A percentile compares a stretch with the other conserved stretches of the same genome.
phyloP scores from a whole-genome alignment of 2,113 vertebrate species.

The Empidonax traillii region DNA sequence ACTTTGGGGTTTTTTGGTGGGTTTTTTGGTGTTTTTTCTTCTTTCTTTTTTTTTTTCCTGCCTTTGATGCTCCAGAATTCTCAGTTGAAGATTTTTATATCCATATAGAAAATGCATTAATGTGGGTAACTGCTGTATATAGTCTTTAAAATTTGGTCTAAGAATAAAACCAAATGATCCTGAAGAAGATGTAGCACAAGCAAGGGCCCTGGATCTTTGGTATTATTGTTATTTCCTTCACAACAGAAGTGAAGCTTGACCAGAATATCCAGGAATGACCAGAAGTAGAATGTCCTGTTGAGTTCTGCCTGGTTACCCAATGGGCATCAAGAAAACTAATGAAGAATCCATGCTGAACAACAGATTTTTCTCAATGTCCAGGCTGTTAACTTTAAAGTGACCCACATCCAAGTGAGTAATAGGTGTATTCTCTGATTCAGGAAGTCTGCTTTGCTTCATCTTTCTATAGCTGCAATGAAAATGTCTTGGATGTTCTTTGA shows the following conservation, averaged over 20 bases:
- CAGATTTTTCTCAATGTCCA: slow-evolving; percentile 63
- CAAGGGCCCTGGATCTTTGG: slow-evolving; percentile 57
- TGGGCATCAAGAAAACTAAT: slow-evolving; percentile 59
- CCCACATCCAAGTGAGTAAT: slow-evolving; percentile 66
- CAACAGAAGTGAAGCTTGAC: slow-evolving; percentile 67
- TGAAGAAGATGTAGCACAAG: slow-evolving; percentile 21
- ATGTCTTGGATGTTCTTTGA: slow-evolving; percentile 43
- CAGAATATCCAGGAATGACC: slow-evolving; percentile 63
- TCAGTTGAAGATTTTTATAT: neutral
- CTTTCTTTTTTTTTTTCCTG: neutral
- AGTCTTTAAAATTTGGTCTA: neutral
- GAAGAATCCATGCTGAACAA: slow-evolving; percentile 64
- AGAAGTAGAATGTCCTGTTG: slow-evolving; percentile 64
- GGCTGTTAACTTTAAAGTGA: slow-evolving; percentile 66
- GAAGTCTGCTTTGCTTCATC: slow-evolving; percentile 57
- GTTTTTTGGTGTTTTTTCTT: neutral
- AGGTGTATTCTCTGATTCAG: slow-evolving; percentile 59
- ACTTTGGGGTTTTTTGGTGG: rapidly evolving
- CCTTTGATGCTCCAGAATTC: neutral
- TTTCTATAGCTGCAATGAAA: slow-evolving; percentile 50
- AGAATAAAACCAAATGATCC: slow-evolving; percentile 51
- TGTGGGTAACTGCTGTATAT: neutral
- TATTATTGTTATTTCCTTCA: slow-evolving; percentile 69
- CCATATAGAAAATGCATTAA: neutral
- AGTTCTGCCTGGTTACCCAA: slow-evolving; percentile 57